A percentile compares a stretch with the other conserved stretches of the same genome.
Evolutionary conservation across 2,888 invertebrate species (phyloP).

Genomic region (Halocaridina rubra): DNA sequence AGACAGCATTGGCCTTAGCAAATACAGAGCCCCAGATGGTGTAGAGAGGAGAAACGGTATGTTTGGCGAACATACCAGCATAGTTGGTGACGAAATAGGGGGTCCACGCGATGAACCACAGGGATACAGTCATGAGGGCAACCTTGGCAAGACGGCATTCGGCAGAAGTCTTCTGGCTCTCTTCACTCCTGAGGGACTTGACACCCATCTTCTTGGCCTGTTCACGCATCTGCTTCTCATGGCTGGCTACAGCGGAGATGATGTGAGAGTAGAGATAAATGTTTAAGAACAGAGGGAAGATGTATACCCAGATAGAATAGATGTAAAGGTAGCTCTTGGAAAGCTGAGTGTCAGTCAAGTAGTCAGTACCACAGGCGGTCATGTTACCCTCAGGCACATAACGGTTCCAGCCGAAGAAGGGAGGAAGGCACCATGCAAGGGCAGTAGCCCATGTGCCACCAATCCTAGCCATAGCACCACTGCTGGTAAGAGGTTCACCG

Average conservation of each 20-base stretch:
- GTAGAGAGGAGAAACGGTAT: constrained; percentile 57
- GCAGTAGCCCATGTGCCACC: constrained; percentile 67
- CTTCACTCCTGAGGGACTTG: background rate
- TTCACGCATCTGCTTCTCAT: background rate
- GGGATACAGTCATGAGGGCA: background rate
- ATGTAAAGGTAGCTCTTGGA: constrained; percentile 64
- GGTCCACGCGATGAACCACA: constrained; percentile 49
- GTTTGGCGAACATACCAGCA: constrained; percentile 64
- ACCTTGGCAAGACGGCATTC: background rate
- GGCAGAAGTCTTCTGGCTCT: background rate
- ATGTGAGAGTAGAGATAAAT: constrained; percentile 68
- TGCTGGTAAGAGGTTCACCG: constrained; percentile 64
- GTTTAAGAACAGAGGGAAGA: constrained; percentile 66
- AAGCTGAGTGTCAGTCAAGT: constrained; percentile 61
- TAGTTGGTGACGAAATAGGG: constrained; percentile 66
- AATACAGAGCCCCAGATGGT: background rate
- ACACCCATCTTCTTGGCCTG: background rate
- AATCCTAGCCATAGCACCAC: constrained; percentile 40
- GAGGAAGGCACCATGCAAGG: constrained; percentile 66
- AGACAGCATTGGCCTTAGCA: background rate
- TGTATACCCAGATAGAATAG: constrained; percentile 10
- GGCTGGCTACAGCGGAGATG: constrained; percentile 65
- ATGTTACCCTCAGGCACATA: background rate
- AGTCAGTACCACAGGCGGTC: constrained; percentile 68
- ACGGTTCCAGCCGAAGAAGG: background rate